Base-by-base conservation (phyloP, 2,888 invertebrate genomes). In the Thyatira batis region DNA sequence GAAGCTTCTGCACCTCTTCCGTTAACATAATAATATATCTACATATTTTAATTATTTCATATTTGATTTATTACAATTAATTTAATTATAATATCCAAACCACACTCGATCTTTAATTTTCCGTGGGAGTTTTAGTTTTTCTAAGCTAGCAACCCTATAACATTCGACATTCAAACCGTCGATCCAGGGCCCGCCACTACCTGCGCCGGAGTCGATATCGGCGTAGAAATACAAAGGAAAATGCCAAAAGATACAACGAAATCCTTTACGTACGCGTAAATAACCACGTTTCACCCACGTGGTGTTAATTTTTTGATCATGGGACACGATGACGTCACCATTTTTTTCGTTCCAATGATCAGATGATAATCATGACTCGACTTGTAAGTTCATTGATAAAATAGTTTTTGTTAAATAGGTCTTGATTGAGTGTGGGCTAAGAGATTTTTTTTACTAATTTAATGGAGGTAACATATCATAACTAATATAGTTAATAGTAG, bases 91-190 rank as follows among this genome's bases (percentile, higher is more conserved):
- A n/a, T n/a, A n/a, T n/a, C n/a, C 30, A 30, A 30, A 30, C 3
- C 9, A 4, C 11, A 44, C 6, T 43, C 48, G 48, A 17, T 49
- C 48, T 43, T 20, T 9, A 28, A 44, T n/a, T 17, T 46, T 21
- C 9, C 33, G 45, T 55, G 52, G 51, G 39, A 53, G 59, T 43
- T 53, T 52, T 23, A 20, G n/a, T n/a, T 50, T 58, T 65, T 50
- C 20, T 4, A 48, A 9, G n/a, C 65, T 81, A 68, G 85, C 82
- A 85, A 80, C 85, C 73, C 84, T 30, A 50, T 53, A 46, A 69
- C 69, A 72, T 80, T 84, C 82, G 80, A 84, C 82, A 82, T 86
- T 87, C 82, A 84, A 86, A 84, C 82, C 83, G 84, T 82, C 80
- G 84, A 86, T 86, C 84, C 84, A 82, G 77, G 28, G 51, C 33